phyloP scores from a whole-genome alignment of 2,888 invertebrate species.

The Conchocele bisecta region DNA sequence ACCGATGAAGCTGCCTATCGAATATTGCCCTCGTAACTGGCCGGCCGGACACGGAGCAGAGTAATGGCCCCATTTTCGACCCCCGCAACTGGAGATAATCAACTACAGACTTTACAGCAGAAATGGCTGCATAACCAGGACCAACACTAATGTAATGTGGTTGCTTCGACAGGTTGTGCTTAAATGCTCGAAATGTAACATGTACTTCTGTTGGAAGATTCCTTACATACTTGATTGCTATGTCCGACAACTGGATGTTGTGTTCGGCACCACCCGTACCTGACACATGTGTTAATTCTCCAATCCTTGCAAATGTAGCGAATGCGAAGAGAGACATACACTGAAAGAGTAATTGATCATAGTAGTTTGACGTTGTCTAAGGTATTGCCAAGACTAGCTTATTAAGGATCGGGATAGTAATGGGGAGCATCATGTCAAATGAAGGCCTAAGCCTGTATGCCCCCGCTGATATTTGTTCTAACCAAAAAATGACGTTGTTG shows the following conservation, averaged over 20 bases:
- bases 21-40: too few species aligned
- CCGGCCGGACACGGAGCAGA: too few species aligned
- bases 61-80: too few species aligned
- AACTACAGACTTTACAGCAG: not conserved
- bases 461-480: too few species aligned
- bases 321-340: not conserved
- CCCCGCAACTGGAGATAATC: too few species aligned
- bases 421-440: not conserved
- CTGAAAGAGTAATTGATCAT: not conserved
- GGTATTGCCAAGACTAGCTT: not conserved
- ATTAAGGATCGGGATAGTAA: not conserved
- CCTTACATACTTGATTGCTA: not conserved
- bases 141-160: conserved; percentile 1
- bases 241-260: not conserved
- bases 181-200: not conserved
- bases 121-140: not conserved
- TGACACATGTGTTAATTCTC: not conserved
- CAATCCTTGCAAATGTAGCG: not conserved
- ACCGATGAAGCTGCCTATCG: too few species aligned
- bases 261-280: not conserved
- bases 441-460: not conserved
- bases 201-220: not conserved
- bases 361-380: not conserved
- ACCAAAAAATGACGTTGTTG: too few species aligned
- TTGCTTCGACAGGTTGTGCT: not conserved